These are phyloP conservation scores for Campylomormyrus numenius DNA, from an alignment of 2,113 vertebrate genomes.

Conservation along the genomic window DNA sequence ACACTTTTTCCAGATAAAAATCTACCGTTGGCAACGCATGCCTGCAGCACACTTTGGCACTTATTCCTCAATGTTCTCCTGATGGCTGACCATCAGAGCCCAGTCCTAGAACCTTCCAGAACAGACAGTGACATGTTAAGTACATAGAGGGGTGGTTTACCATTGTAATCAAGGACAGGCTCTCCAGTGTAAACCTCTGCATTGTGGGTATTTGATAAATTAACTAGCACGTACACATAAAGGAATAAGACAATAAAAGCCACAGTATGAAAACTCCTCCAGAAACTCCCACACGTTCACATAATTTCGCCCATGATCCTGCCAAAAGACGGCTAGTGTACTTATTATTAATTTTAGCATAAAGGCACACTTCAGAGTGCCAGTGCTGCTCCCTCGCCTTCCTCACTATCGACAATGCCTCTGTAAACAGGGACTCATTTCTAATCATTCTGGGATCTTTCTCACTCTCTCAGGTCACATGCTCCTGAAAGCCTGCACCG, in stretches of 20 bases:
- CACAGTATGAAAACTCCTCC: not conserved
- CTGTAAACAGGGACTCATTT: not conserved
- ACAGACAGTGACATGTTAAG: not conserved
- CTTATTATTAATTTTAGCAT: not conserved
- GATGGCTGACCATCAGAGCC: not conserved
- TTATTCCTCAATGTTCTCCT: conserved; percentile 2
- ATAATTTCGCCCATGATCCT: not conserved
- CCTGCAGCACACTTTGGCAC: conserved; percentile 17
- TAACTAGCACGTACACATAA: not conserved
- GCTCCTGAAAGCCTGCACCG: not conserved
- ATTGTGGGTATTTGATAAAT: not conserved
- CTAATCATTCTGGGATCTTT: not conserved
- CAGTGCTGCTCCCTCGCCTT: not conserved
- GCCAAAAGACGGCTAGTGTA: not conserved
- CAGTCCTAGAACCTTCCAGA: not conserved
- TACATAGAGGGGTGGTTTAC: conserved; percentile 18
- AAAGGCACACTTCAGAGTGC: not conserved
- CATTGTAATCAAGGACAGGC: not conserved
- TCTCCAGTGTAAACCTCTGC: not conserved
- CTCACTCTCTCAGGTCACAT: not conserved
- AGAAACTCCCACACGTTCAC: not conserved
- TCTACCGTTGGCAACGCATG: not conserved
- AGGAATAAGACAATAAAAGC: conserved; percentile 9
- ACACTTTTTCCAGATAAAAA: not conserved
- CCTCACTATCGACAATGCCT: not conserved